Evolutionary conservation across 2,888 invertebrate species (phyloP), one percentile per base, ranked within the genome.

Genomic region (Hesperia comma): DNA sequence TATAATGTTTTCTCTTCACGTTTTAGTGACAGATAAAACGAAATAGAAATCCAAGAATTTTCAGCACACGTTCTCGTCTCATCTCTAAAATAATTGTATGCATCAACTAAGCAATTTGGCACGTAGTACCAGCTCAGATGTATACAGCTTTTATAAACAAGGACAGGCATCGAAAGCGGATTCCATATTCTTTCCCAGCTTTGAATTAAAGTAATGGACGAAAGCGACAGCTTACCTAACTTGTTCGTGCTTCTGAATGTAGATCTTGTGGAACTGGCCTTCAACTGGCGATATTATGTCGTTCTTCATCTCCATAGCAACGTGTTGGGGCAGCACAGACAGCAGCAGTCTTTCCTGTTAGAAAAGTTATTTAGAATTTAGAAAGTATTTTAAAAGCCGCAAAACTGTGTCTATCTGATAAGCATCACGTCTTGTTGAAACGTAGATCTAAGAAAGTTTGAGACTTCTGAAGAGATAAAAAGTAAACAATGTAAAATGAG

Each of bases 231-330:
- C 66, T 67, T 33, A 97, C 97, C 97, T 97, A 86, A 98, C 98
- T 92, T 97, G 97, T 87, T 98, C 97, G 84, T 98, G 97, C 82
- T 96, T 96, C 86, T 98, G 97, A 79, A 98, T 98, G 92, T 98
- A 98, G 87, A 98, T 98, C 92, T 98, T 97, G 88, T 98, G 98
- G 89, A 98, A 98, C 89, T 98, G 97, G 71, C 97, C 97, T 84
- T 98, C 97, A 71, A 97, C 96, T 2, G 97, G 98, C 61, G 97
- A 96, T 79, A 97, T 95, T 75, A 98, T 97, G 88, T 98, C 98
- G 85, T 96, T 96, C 92, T 98, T 98, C 98, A 98, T 98, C 90
- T 98, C 98, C 96, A 97, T 96, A 74, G 98, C 98, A 76, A 95
- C 94, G 89, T 98, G 98, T 86, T 97, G 97, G 8, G 98, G 98